These are phyloP conservation scores for Poecilus cupreus DNA, from an alignment of 2,888 invertebrate genomes.

Conservation along the genomic window DNA sequence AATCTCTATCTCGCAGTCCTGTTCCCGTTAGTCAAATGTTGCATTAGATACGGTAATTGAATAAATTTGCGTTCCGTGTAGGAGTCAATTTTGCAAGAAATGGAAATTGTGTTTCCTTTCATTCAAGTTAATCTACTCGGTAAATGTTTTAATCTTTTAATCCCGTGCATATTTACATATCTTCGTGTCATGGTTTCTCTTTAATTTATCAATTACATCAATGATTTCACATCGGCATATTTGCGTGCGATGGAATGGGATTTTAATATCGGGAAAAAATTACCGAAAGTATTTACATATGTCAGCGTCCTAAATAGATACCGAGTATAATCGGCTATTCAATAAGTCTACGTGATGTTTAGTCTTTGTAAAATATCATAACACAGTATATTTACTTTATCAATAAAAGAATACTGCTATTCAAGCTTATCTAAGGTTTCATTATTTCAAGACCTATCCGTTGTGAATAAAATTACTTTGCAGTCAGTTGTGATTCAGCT, in stretches of 20 bases:
- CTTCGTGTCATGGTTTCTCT: neutral
- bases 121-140: neutral
- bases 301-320: too few relatives aligned
- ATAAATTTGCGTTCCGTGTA: neutral
- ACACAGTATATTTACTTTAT: too few relatives aligned
- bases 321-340: too few relatives aligned
- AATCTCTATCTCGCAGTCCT: neutral
- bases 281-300: neutral
- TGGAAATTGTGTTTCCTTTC: neutral
- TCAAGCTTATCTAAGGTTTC: too few relatives aligned
- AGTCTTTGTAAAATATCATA: too few relatives aligned
- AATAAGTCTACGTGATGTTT: too few relatives aligned
- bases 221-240: conserved; percentile 1
- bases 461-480: too few relatives aligned
- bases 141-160: too few relatives aligned
- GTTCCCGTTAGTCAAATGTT: conserved; percentile 9
- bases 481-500: too few relatives aligned
- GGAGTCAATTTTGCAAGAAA: neutral
- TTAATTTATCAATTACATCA: conserved; percentile 12
- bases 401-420: too few relatives aligned
- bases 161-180: neutral
- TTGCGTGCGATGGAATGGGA: neutral
- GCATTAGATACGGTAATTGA: neutral
- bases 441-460: too few relatives aligned
- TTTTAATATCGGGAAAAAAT: neutral